Conservation (phyloP, 2,113 vertebrate genomes). For the Etia nguti region DNA sequence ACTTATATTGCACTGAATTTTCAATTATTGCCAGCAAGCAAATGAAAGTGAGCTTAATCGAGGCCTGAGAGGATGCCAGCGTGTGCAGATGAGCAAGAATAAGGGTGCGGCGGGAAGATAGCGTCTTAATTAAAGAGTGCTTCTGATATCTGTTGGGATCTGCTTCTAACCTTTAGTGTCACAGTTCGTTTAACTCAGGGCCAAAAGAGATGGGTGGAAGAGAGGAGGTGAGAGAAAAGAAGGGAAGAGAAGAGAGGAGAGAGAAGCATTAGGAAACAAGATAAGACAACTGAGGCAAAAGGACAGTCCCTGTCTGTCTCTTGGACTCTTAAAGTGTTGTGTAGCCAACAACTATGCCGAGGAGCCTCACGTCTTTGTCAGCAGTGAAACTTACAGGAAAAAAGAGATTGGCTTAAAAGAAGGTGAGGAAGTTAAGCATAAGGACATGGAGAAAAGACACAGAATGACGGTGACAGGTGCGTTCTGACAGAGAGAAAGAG, state of each 20-base stretch:
- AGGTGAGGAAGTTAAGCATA: neutral
- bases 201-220: neutral
- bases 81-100: constrained; percentile 14
- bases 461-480: neutral
- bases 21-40: constrained; percentile 47
- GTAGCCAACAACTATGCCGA: neutral
- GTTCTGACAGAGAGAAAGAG: constrained; percentile 7
- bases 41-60: constrained; percentile 36
- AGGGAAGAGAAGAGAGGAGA: neutral
- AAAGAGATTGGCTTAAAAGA: neutral
- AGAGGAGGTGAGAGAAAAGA: neutral
- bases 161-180: constrained; percentile 60
- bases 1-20: constrained; percentile 48
- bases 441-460: constrained; percentile 1
- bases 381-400: neutral
- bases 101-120: constrained; percentile 20
- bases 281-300: neutral
- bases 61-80: constrained; percentile 1
- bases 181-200: constrained; percentile 56
- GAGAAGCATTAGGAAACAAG: neutral
- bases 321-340: neutral
- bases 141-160: constrained; percentile 52
- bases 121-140: constrained; percentile 60
- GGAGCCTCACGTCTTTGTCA: neutral
- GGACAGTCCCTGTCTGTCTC: neutral